Conservation (phyloP, 2,888 invertebrate genomes). For the Drosophila helvetica region DNA sequence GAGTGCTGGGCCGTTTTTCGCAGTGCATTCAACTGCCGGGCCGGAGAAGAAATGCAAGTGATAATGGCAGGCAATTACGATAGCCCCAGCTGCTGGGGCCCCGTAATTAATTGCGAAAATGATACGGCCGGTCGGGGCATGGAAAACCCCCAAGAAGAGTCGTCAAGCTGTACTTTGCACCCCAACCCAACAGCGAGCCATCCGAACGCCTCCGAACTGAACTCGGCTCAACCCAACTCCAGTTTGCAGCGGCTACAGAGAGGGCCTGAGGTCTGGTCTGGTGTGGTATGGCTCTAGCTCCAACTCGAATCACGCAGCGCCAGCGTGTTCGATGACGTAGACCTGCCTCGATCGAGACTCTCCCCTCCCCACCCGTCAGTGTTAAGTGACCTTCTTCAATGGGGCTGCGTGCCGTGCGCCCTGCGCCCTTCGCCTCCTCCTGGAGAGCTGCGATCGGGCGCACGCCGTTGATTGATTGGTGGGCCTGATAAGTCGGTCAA, state of each 20-base stretch:
- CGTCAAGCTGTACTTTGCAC: constrained; percentile 67
- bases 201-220: neutral
- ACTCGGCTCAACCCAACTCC: constrained; percentile 28
- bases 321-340: constrained; percentile 9
- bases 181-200: constrained; percentile 36
- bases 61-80: constrained; percentile 51
- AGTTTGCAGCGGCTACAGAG: constrained; percentile 30
- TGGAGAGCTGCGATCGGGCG: neutral
- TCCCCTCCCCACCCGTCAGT: constrained; percentile 8
- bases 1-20: constrained; percentile 37
- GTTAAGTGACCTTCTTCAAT: constrained; percentile 44
- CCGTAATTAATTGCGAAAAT: constrained; percentile 50
- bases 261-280: neutral
- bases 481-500: constrained; percentile 51
- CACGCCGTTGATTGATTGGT: constrained; percentile 58
- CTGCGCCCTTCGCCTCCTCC: neutral
- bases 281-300: neutral
- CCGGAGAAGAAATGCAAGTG: constrained; percentile 51
- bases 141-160: constrained; percentile 72
- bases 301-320: constrained; percentile 54
- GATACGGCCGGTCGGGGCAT: constrained; percentile 47
- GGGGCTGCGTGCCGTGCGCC: neutral
- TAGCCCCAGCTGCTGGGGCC: constrained; percentile 39
- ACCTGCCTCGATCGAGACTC: constrained; percentile 68
- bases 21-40: constrained; percentile 70